phyloP scores from a whole-genome alignment of 2,113 vertebrate species.

The Tragulus kanchil region DNA sequence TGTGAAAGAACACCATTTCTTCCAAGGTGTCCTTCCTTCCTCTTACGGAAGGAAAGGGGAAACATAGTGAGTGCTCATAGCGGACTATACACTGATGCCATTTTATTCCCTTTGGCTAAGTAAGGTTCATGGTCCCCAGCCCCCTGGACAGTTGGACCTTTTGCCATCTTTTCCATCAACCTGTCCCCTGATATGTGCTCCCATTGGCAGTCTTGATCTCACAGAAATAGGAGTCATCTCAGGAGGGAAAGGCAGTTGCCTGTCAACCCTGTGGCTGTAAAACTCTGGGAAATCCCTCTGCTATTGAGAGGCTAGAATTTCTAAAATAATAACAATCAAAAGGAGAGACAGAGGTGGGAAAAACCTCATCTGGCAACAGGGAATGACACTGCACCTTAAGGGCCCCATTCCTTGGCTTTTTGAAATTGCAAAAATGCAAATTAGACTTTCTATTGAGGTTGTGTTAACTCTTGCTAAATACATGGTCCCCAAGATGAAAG shows the following conservation, averaged over 20 bases:
- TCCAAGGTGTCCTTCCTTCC: background rate
- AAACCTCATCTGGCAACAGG: background rate
- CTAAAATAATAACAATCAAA: background rate
- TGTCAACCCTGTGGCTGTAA: background rate
- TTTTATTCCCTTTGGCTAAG: background rate
- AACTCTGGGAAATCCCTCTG: constrained; percentile 3
- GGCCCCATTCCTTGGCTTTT: background rate
- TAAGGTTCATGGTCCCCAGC: background rate
- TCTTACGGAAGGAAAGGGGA: background rate
- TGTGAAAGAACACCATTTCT: background rate
- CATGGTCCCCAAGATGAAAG: no score
- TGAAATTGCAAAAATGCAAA: background rate
- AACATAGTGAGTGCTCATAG: background rate
- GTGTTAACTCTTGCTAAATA: background rate
- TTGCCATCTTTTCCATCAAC: constrained; percentile 44
- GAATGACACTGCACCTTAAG: background rate
- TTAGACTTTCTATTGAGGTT: background rate
- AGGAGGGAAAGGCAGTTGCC: background rate
- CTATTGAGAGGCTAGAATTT: background rate
- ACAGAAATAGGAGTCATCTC: background rate
- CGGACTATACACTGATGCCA: constrained; percentile 3
- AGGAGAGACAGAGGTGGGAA: background rate
- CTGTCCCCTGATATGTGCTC: background rate
- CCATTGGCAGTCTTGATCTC: background rate
- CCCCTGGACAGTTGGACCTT: background rate